Percentiles rank a stretch among this genome's conserved stretches.
phyloP scores from a whole-genome alignment of 2,797 vertebrate species.

The Danio aesculapii region DNA sequence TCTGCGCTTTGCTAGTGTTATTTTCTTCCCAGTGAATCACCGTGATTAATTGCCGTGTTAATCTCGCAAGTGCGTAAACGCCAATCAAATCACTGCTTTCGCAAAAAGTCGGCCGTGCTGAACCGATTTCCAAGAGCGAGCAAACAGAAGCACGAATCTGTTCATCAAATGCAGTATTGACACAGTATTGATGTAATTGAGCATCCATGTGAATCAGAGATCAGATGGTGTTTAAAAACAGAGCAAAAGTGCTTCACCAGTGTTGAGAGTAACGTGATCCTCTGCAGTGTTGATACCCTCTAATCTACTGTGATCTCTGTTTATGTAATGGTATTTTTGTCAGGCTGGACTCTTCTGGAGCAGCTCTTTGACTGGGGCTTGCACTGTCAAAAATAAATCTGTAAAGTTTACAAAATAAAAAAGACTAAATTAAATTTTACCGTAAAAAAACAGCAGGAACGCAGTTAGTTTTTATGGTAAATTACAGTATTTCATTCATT shows the following conservation, averaged over 20 bases:
- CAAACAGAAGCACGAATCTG: constrained; percentile 27
- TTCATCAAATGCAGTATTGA: not conserved
- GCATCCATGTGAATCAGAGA: not conserved
- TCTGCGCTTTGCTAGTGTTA: constrained; percentile 38
- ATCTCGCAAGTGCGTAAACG: constrained; percentile 29
- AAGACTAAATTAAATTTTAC: no score
- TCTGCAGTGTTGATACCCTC: constrained; percentile 56
- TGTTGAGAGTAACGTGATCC: constrained; percentile 53
- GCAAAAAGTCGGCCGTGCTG: constrained; percentile 25
- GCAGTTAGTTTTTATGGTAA: no score
- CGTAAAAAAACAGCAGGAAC: no score
- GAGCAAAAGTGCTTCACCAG: constrained; percentile 45
- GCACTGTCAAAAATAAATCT: no score
- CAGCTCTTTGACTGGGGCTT: constrained; percentile 64
- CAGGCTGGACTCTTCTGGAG: constrained; percentile 57
- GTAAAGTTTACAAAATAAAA: no score
- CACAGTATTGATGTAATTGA: not conserved
- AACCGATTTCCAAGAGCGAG: constrained; percentile 28
- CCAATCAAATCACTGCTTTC: constrained; percentile 30
- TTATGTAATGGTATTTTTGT: constrained; percentile 68
- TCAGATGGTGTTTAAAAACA: not conserved
- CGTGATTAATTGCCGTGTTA: constrained; percentile 43
- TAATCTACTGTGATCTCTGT: constrained; percentile 74
- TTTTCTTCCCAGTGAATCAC: constrained; percentile 23
- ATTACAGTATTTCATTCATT: no score